Evolutionary conservation across 37 sponge, comb jelly and placozoan genomes (phyloP).

Genomic region (Ephydatia muelleri): DNA sequence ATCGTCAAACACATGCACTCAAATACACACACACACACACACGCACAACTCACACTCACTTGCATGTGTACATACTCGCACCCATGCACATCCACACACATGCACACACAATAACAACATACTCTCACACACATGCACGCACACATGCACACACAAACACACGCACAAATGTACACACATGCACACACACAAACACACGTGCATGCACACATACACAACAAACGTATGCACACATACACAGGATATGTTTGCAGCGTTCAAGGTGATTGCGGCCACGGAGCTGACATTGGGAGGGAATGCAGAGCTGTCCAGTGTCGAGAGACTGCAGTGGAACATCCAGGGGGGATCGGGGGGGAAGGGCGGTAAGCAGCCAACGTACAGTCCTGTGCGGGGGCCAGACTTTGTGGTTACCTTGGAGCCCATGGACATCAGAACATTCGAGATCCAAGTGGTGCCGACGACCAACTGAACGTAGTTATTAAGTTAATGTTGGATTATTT

Average conservation of each 20-base stretch:
- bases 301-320: constrained; percentile 15
- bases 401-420: constrained; percentile 22
- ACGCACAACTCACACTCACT: too few relatives aligned
- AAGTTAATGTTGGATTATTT: too few relatives aligned
- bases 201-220: too few relatives aligned
- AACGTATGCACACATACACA: too few relatives aligned
- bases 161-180: not conserved
- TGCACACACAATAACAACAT: too few relatives aligned
- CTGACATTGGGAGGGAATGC: constrained; percentile 72
- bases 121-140: constrained; percentile 3
- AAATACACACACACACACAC: too few relatives aligned
- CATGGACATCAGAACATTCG: constrained; percentile 65
- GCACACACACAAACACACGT: too few relatives aligned
- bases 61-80: too few relatives aligned
- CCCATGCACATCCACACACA: too few relatives aligned
- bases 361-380: too few relatives aligned
- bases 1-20: too few relatives aligned
- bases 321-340: constrained; percentile 63
- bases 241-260: constrained; percentile 40
- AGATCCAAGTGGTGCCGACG: constrained; percentile 19
- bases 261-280: constrained; percentile 51
- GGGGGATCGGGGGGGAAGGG: not conserved
- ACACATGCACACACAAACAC: constrained; percentile 1
- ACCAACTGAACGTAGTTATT: too few relatives aligned
- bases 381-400: not conserved